phyloP scores from a whole-genome alignment of 2,888 invertebrate genomes.

The Caenorhabditis angaria region DNA sequence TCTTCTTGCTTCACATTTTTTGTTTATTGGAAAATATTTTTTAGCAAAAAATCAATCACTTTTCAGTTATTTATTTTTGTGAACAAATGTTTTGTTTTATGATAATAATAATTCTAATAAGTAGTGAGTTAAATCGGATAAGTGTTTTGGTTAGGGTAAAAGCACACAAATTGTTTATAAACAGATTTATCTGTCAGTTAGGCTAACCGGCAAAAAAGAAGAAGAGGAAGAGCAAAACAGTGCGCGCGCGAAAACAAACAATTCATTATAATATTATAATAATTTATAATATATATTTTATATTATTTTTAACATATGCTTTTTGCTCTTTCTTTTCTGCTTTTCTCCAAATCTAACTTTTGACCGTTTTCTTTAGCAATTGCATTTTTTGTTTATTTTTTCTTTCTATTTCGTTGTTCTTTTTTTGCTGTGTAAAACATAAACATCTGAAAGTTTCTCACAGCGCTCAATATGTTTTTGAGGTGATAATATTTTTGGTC shows the following conservation, averaged over 20 bases:
- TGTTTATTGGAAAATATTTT: too few relatives aligned
- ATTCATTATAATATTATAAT: background rate
- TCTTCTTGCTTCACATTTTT: background rate
- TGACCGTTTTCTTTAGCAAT: too few relatives aligned
- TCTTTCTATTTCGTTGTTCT: too few relatives aligned
- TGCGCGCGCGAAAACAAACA: background rate
- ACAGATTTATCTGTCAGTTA: conserved; percentile 23
- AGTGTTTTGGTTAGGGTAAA: conserved; percentile 1
- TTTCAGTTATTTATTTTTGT: background rate
- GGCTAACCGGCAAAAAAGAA: background rate
- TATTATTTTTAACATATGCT: background rate
- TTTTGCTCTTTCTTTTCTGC: conserved; percentile 8
- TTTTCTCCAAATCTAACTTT: too few relatives aligned
- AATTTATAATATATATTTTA: background rate
- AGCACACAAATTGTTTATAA: conserved; percentile 27
- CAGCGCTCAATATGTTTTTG: conserved; percentile 7
- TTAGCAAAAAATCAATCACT: background rate
- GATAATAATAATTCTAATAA: background rate
- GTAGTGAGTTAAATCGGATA: conserved; percentile 1
- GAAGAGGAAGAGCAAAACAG: conserved; percentile 1
- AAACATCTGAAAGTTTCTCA: too few relatives aligned
- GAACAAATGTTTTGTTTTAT: background rate
- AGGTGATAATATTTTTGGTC: conserved; percentile 37
- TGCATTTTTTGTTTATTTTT: too few relatives aligned
- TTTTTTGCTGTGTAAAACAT: too few relatives aligned